These are phyloP conservation scores for Unio pictorum DNA, from an alignment of 2,888 invertebrate genomes.

Conservation along the genomic window DNA sequence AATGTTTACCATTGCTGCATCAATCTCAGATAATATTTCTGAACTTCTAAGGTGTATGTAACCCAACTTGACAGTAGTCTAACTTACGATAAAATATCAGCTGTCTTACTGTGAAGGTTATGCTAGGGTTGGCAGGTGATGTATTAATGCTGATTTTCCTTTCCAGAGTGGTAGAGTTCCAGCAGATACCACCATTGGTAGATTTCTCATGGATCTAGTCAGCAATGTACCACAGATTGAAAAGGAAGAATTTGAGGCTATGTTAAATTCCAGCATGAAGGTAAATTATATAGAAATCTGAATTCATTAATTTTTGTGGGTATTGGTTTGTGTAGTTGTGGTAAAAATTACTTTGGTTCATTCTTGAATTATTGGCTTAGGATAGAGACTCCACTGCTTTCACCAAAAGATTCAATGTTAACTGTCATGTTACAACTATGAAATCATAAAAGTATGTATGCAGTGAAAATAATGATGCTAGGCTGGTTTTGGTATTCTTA, in stretches of 20 bases:
- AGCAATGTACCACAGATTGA: conserved; percentile 93
- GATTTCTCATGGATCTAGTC: conserved; percentile 90
- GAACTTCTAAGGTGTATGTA: too few species aligned
- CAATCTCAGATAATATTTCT: too few species aligned
- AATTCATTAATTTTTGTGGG: background rate
- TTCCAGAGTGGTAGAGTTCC: conserved; percentile 78
- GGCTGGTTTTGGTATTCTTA: too few species aligned
- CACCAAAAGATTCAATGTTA: too few species aligned
- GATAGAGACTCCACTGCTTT: too few species aligned
- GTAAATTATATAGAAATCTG: conserved; percentile 62
- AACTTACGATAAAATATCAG: background rate
- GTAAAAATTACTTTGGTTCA: too few species aligned
- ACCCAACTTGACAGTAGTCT: background rate
- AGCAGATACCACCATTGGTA: conserved; percentile 88
- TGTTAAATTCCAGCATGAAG: conserved; percentile 96
- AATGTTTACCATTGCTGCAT: too few species aligned
- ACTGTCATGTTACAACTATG: too few species aligned
- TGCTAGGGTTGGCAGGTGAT: background rate
- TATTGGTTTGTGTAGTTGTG: background rate
- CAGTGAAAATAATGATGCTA: too few species aligned
- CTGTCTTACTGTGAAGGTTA: too few species aligned
- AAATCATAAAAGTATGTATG: too few species aligned
- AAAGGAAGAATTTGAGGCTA: conserved; percentile 90
- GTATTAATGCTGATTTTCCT: conserved; percentile 2
- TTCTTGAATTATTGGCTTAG: too few species aligned